Conservation (phyloP, 2,113 vertebrate species). For the Raja brachyura region DNA sequence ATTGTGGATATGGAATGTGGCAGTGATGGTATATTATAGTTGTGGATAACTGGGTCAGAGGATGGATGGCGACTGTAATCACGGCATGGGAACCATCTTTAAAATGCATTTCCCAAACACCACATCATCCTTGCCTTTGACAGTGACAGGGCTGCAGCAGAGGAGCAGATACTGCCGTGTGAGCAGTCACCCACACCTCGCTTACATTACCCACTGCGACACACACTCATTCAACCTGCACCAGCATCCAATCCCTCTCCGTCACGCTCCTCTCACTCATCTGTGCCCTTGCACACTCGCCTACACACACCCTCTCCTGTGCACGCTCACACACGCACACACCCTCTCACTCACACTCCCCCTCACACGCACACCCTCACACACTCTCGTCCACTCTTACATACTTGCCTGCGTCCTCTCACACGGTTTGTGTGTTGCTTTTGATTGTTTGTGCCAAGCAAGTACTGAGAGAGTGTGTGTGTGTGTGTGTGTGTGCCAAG, state of each 20-base stretch:
- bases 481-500: no score
- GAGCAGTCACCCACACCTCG: not conserved
- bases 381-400: no score
- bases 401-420: no score
- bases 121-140: not conserved
- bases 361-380: no score
- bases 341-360: not conserved
- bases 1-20: not conserved
- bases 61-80: not conserved
- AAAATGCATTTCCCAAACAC: not conserved
- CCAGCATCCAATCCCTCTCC: not conserved
- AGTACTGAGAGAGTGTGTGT: no score
- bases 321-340: no score
- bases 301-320: no score
- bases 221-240: no score
- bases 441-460: no score
- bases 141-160: not conserved
- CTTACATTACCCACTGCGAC: not conserved
- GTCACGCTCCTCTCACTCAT: not conserved
- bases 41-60: not conserved
- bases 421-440: no score
- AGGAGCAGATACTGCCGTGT: not conserved
- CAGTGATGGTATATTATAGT: not conserved
- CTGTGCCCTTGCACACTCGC: no score
- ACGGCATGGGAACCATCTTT: not conserved